Evolutionary conservation across 2,888 invertebrate genomes (phyloP), one percentile per base, ranked within the genome.

Genomic region (Orgyia antiqua): DNA sequence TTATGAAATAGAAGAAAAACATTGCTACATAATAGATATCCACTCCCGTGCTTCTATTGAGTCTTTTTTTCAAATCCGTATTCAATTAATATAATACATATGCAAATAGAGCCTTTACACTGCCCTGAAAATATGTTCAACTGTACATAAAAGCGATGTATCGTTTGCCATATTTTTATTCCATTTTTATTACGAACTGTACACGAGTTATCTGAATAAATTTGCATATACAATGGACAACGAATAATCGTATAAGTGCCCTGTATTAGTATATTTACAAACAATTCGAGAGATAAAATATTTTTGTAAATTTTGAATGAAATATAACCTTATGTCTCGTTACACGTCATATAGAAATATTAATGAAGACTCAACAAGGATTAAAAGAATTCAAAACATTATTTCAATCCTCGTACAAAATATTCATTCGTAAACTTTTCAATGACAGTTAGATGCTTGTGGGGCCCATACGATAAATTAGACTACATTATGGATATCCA

Each of bases 271-370:
- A 13, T 36, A 20, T 39, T 26, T 36, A 31, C 33, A 37, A 38
- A 43, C 40, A 32, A 43, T 45, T 36, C 30, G 38, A 31, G 33
- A 21, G 29, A 36, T 53, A 26, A 50, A 42, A 37, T 42, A 24
- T 27, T 39, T 41, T 32, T 29, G 27, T 48, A 34, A 51, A 54
- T 56, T 49, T 43, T 51, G 29, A 42, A 51, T 43, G 36, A 40
- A 46, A 42, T 39, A 42, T 36, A 34, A 31, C 38, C 24, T 15
- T 9, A 20, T 41, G 26, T 41, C 44, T 45, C 41, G 35, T 53
- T 47, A 45, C 39, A 43, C 43, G 50, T 48, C 51, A 56, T 36
- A 37, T 36, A 45, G 51, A 53, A 58, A 59, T 59, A 64, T 64
- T 53, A 61, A 60, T 57, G 52, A 42, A 43, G 32, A 53, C 54